Conservation (phyloP, 2,113 vertebrate genomes). For the Ploceus nigricollis region DNA sequence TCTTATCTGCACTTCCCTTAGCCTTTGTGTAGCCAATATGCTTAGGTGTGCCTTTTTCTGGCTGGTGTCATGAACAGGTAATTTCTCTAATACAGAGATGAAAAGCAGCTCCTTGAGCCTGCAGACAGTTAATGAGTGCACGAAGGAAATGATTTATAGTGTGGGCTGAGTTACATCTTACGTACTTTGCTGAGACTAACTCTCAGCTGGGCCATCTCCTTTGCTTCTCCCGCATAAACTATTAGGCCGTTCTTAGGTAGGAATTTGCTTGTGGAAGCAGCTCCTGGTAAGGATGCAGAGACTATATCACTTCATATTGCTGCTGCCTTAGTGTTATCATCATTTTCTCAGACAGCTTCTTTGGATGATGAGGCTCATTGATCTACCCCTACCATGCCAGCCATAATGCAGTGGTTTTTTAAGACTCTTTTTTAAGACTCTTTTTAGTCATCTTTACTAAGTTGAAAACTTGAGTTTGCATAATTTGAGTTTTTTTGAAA, state of each 20-base stretch:
- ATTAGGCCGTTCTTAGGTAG: background rate
- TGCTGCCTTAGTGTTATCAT: background rate
- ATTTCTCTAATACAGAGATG: background rate
- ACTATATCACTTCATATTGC: background rate
- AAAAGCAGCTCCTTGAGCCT: background rate
- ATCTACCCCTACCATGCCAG: background rate
- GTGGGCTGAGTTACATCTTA: background rate
- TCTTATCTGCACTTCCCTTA: background rate
- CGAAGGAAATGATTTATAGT: background rate
- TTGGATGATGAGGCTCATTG: background rate
- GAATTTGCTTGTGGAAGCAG: background rate
- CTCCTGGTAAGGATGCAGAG: background rate
- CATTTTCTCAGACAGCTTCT: background rate
- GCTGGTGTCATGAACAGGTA: background rate
- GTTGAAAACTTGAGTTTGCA: constrained; percentile 46
- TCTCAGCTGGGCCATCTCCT: background rate
- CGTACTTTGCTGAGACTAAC: background rate
- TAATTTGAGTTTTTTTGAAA: background rate
- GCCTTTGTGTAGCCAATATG: background rate
- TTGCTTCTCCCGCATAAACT: background rate
- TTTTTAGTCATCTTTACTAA: constrained; percentile 53
- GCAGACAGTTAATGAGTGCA: background rate
- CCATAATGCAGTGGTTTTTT: background rate
- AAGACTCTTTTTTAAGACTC: constrained; percentile 35
- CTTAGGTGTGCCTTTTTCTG: background rate